Evolutionary conservation across 2,113 vertebrate species (phyloP).

Genomic region (Struthio camelus): DNA sequence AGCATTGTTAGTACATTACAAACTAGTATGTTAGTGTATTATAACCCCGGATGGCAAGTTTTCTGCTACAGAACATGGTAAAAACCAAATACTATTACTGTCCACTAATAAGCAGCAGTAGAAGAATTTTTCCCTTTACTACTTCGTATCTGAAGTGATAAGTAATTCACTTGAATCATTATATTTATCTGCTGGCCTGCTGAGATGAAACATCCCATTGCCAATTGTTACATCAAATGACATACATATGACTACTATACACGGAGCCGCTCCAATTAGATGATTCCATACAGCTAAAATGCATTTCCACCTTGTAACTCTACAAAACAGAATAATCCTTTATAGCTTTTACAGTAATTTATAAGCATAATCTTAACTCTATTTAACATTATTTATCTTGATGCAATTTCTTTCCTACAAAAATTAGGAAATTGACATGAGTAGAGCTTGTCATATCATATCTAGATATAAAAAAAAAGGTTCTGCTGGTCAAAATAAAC

Average conservation of each 20-base stretch:
- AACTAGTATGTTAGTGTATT: neutral
- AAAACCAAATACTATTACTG: neutral
- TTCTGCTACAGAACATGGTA: neutral
- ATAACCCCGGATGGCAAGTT: neutral
- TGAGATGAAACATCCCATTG: neutral
- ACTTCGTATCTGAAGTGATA: neutral
- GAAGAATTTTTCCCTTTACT: neutral
- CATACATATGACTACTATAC: neutral
- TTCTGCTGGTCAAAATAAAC: neutral
- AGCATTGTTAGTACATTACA: neutral
- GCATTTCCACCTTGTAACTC: neutral
- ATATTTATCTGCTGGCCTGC: neutral
- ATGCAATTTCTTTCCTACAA: neutral
- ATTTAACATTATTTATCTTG: neutral
- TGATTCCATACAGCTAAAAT: neutral
- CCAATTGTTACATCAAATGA: fast-evolving
- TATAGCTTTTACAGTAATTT: neutral
- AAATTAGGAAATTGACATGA: neutral
- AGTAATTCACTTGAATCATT: neutral
- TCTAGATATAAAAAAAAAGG: neutral
- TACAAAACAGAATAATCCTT: neutral
- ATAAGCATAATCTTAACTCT: neutral
- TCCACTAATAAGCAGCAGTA: neutral
- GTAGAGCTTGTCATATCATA: neutral
- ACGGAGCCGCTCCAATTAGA: neutral